Conservation (phyloP, 2,113 vertebrate species). For the Marmota monax region DNA sequence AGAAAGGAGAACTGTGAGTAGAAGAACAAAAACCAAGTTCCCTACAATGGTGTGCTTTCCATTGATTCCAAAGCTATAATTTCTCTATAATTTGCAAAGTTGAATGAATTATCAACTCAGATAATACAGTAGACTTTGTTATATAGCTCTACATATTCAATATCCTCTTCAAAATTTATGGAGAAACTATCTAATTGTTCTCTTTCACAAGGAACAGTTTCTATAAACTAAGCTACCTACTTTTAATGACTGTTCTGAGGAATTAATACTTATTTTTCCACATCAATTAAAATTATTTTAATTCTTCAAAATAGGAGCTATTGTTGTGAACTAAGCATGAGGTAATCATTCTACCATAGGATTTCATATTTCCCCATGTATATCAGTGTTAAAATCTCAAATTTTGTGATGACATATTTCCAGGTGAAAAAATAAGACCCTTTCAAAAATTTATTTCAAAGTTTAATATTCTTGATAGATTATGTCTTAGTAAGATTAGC, state of each 20-base stretch:
- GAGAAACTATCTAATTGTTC: background rate
- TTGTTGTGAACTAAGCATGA: background rate
- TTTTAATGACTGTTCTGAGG: background rate
- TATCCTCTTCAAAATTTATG: background rate
- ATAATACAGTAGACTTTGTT: conserved; percentile 1
- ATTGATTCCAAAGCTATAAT: background rate
- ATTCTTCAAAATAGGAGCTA: conserved; percentile 12
- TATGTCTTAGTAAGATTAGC: background rate
- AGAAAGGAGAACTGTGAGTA: background rate
- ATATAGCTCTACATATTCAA: conserved; percentile 13
- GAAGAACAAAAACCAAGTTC: conserved; percentile 8
- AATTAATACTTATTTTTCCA: conserved; percentile 34
- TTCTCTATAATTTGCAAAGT: conserved; percentile 26
- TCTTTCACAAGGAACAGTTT: background rate
- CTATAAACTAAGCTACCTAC: background rate
- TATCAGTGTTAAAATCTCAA: background rate
- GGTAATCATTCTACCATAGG: background rate
- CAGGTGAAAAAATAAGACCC: background rate
- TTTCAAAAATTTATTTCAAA: conserved; percentile 43
- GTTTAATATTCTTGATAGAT: background rate
- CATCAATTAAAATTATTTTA: conserved; percentile 47
- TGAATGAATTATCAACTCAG: background rate
- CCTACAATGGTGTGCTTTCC: background rate
- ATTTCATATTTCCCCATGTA: conserved; percentile 10
- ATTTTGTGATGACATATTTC: background rate